Evolutionary conservation across 1,140 invertebrate genomes (phyloP), one percentile per base, ranked within the genome.

Genomic region (Magallana angulata): DNA sequence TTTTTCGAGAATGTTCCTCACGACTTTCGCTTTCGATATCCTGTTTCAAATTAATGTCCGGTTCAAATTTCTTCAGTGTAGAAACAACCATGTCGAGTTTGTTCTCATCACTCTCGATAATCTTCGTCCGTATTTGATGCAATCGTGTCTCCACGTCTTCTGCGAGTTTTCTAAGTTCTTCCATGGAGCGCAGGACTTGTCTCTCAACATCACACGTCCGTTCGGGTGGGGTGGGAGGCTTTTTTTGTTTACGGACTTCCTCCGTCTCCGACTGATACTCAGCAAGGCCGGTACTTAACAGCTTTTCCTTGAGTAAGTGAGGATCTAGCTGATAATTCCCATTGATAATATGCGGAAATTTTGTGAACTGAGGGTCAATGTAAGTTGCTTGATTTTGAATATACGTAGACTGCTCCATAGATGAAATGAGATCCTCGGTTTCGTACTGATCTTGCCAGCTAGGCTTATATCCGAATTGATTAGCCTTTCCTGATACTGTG

Each of bases 311-410:
- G n/a, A 94, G 89, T 11, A 93, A 71, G 57, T 91, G 86, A 36
- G 92, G 92, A 62, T 94, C 93, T 4, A 94, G 90, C 30, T 93
- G 92, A 86, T 94, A 94, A 80, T 93, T 92, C 62, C 92, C 92
- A 86, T 92, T 91, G 0, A 91, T 90, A n/a, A 92, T 89, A 58
- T 90, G 90, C 7, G 89, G 91, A 84, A 83, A 89, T 36, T 90
- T 87, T 82, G 91, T 90, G 62, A 90, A 90, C 18, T 91, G 87
- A 18, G 91, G 91, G 86, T 90, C 88, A 57, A 82, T 85, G 4
- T 58, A 60, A 11, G 85, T 14, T n/a, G 59, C 71, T 76, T 89
- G 83, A n/a, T 82, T 84, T 56, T 87, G 60, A 80, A 59, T 64
- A 57, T 82, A 48, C 5, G 80, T 57, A 57, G 80, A 57, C 48